Conservation (phyloP, 1,140 invertebrate genomes). For the Caenorhabditis tropicalis region DNA sequence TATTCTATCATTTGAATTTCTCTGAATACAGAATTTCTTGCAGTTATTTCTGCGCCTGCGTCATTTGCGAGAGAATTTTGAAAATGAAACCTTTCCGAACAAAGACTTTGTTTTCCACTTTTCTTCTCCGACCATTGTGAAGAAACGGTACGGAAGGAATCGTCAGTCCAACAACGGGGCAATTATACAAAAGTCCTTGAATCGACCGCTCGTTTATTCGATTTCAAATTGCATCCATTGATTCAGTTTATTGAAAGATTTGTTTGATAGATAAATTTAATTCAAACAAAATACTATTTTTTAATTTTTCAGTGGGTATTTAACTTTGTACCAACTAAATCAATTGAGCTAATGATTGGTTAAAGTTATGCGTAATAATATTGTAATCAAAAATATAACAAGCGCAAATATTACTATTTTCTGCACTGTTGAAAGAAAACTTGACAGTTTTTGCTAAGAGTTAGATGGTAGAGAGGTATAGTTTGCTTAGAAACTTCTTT, state of each 20-base stretch:
- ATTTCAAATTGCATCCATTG: background rate
- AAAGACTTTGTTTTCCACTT: background rate
- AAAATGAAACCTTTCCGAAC: background rate
- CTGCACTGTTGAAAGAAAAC: background rate
- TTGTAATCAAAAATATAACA: background rate
- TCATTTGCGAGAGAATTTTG: background rate
- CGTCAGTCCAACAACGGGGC: background rate
- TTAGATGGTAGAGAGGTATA: background rate
- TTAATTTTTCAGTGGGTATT: too few relatives aligned
- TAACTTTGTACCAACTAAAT: too few relatives aligned
- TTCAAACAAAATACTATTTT: too few relatives aligned
- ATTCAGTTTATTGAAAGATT: background rate
- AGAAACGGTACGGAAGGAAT: constrained; percentile 14
- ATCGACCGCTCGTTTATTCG: background rate
- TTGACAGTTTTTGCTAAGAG: background rate
- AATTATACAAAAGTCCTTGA: constrained; percentile 30
- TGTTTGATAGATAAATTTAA: background rate
- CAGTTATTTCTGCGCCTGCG: background rate
- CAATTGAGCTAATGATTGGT: too few relatives aligned
- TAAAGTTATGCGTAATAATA: too few relatives aligned
- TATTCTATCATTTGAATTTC: background rate
- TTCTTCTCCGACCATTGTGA: background rate
- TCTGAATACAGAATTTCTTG: background rate
- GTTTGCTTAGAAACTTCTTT: background rate
- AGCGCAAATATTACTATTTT: constrained; percentile 31